phyloP scores from a whole-genome alignment of 1,140 invertebrate genomes.

The Drosophila setifemur region DNA sequence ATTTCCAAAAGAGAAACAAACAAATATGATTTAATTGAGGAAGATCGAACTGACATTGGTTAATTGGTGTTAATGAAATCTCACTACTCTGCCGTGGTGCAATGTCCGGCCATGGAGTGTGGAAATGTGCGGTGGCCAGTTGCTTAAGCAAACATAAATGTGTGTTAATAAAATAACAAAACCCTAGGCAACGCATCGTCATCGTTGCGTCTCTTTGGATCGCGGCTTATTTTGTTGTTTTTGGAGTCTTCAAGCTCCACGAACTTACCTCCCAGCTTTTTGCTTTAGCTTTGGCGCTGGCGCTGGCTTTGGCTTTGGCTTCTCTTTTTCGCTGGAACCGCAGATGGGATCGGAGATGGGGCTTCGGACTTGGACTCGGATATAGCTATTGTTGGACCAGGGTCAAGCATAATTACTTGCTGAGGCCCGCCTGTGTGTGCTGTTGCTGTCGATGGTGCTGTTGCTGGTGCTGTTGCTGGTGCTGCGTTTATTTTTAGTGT shows the following conservation, averaged over 20 bases:
- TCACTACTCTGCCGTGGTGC: constrained; percentile 7
- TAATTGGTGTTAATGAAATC: constrained; percentile 24
- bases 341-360: constrained; percentile 41
- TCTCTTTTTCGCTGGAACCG: constrained; percentile 24
- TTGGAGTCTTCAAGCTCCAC: constrained; percentile 8
- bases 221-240: too few relatives aligned
- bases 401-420: constrained; percentile 77
- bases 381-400: constrained; percentile 70
- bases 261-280: constrained; percentile 51
- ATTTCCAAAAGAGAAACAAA: too few relatives aligned
- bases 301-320: constrained; percentile 21
- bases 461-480: constrained; percentile 2
- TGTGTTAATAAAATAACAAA: constrained; percentile 54
- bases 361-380: constrained; percentile 5
- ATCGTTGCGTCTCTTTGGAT: constrained; percentile 48
- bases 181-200: constrained; percentile 49
- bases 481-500: constrained; percentile 64
- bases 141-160: constrained; percentile 35
- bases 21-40: too few relatives aligned
- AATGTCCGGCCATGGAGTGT: constrained; percentile 35
- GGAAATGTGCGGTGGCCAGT: constrained; percentile 23
- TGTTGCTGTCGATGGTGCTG: not conserved
- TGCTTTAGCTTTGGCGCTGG: not conserved
- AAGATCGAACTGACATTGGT: not conserved
- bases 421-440: constrained; percentile 6